A percentile compares a stretch with the other conserved stretches of the same genome.
phyloP scores from a whole-genome alignment of 2,113 vertebrate genomes.

The Hemicordylus capensis region DNA sequence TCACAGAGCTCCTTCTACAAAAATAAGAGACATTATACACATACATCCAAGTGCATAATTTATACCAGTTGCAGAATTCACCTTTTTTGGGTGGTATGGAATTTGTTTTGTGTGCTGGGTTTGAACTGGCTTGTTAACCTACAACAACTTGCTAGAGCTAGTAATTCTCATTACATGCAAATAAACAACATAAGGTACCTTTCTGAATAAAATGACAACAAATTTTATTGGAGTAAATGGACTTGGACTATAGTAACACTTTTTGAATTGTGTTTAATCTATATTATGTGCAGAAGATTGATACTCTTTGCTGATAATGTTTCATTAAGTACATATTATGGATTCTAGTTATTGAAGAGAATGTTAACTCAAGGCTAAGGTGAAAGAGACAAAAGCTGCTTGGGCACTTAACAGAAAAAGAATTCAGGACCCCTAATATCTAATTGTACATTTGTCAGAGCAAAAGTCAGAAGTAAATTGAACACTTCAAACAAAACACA shows the following conservation, averaged over 20 bases:
- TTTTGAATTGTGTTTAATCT: neutral
- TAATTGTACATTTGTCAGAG: slow-evolving; percentile 27
- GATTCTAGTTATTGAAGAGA: slow-evolving; percentile 5
- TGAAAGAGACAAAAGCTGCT: slow-evolving; percentile 42
- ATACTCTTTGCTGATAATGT: neutral
- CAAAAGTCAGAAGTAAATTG: slow-evolving; percentile 41
- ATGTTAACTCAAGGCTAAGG: slow-evolving; percentile 5
- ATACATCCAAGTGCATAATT: neutral
- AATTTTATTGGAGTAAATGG: neutral
- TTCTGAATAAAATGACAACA: neutral
- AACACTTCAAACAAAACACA: slow-evolving; percentile 52
- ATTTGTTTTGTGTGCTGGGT: neutral
- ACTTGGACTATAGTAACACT: neutral
- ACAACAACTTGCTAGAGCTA: neutral
- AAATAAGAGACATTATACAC: no score
- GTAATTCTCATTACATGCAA: neutral
- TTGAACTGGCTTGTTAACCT: neutral
- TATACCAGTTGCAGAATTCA: neutral
- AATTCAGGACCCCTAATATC: slow-evolving; percentile 25
- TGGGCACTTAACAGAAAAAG: neutral
- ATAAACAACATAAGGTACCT: neutral
- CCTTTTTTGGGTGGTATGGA: neutral
- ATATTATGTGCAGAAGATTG: neutral
- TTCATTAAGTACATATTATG: neutral
- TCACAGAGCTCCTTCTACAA: neutral